These are phyloP conservation scores for Anastrepha obliqua DNA, from an alignment of 1,140 invertebrate species.

Conservation along the genomic window DNA sequence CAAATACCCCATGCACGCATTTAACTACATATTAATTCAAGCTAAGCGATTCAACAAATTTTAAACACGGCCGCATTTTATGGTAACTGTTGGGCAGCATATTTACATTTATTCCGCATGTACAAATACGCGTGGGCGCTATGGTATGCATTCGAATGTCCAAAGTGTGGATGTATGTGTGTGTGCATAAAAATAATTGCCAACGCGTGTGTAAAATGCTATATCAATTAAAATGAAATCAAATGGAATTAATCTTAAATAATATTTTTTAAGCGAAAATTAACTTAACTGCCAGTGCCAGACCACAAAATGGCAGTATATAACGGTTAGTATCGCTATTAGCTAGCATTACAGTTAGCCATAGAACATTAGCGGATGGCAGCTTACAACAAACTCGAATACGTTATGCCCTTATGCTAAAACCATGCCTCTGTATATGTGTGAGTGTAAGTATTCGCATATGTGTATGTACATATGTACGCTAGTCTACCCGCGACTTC, in stretches of 20 bases:
- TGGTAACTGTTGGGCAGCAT: background rate
- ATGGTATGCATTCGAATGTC: background rate
- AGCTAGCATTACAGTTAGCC: slow-evolving; percentile 13
- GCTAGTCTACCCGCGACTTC: background rate
- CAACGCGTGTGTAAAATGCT: slow-evolving; percentile 35
- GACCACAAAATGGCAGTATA: slow-evolving; percentile 44
- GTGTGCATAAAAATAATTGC: background rate
- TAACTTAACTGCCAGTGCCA: slow-evolving; percentile 36
- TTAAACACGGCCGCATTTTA: slow-evolving; percentile 7
- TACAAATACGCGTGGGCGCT: background rate
- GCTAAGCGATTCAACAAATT: slow-evolving; percentile 28
- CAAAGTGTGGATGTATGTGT: background rate
- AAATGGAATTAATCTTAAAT: slow-evolving; percentile 52
- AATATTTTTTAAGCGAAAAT: slow-evolving; percentile 51
- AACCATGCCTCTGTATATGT: background rate
- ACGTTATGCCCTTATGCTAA: background rate
- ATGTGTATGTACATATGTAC: background rate
- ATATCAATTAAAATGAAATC: slow-evolving; percentile 53
- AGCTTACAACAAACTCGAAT: background rate
- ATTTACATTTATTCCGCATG: background rate
- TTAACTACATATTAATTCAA: slow-evolving; percentile 33
- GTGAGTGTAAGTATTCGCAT: background rate
- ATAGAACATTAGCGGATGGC: background rate
- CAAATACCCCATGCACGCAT: background rate
- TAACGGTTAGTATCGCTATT: slow-evolving; percentile 42